Base-by-base conservation (phyloP, 1,140 invertebrate species). In the Nomia melanderi region DNA sequence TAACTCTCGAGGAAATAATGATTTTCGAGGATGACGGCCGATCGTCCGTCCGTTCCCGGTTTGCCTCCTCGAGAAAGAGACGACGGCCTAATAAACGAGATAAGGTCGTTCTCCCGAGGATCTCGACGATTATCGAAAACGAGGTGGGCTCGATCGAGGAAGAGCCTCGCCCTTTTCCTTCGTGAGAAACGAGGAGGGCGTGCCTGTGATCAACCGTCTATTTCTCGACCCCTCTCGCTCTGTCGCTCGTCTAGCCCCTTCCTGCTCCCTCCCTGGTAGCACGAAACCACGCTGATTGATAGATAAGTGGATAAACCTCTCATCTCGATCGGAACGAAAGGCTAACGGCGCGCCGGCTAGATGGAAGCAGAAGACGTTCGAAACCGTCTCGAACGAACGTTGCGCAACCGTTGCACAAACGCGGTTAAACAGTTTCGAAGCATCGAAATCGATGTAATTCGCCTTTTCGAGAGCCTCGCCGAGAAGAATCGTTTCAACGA, bases 71-170 rank as follows among this genome's bases (percentile, higher is more conserved):
- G 4, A 12, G 25, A 14, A 33, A 25, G 4, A 53, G 44, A 20
- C 8, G 44, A 20, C 8, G 23, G 20, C 60, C 20, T 12, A 2
- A 63, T 63, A 56, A 44, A 54, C n/a, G 33, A n/a, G n/a, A 9
- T 27, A 29, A 50, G 27, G 27, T 76, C 47, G 44, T 65, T 77
- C 59, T 81, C 47, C 33, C 27, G 31, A 78, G 78, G 75, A 83
- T 67, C 71, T 67, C 11, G 59, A 59, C 74, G 82, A 77, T 83
- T 83, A 84, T 84, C 81, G 78, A 67, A 83, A 84, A 84, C 65
- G 63, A 78, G 74, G 44, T 65, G 33, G 27, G 59, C 39, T 77
- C 27, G 64, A 64, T 63, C 67, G 39, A 29, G 47, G 27, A 71
- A 71, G 74, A 70, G 50, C 71, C 72, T 78, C 54, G 64, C 71